Percentiles rank a stretch among this genome's conserved stretches.
Evolutionary conservation across 1,140 invertebrate species (phyloP).

Genomic region (Drosophila rufa): DNA sequence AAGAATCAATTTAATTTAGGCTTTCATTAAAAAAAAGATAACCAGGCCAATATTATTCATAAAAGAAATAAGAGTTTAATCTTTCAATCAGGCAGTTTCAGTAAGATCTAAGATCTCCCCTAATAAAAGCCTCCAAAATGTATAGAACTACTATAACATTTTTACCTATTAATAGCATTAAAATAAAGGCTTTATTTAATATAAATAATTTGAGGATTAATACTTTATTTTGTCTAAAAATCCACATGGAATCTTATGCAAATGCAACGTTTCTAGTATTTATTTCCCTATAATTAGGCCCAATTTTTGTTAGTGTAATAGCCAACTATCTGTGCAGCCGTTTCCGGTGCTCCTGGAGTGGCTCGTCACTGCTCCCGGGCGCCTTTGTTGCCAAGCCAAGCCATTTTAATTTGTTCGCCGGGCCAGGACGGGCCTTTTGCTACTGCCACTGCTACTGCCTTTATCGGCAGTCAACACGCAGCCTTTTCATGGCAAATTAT

Average conservation of each 20-base stretch:
- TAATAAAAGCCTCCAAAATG: too few species aligned
- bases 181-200: too few species aligned
- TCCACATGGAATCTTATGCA: not conserved
- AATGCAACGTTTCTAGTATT: not conserved
- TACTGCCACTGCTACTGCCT: slow-evolving; percentile 25
- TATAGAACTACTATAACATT: too few species aligned
- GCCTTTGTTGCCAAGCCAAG: slow-evolving; percentile 69
- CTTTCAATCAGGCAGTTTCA: too few species aligned
- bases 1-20: slow-evolving; percentile 9
- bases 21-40: not conserved
- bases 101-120: not conserved
- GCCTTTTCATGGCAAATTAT: slow-evolving; percentile 83
- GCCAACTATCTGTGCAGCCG: slow-evolving; percentile 66
- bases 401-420: slow-evolving; percentile 62
- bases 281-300: not conserved
- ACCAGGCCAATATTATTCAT: rapidly evolving
- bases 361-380: slow-evolving; percentile 40
- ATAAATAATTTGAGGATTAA: too few species aligned
- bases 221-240: not conserved
- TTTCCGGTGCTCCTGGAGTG: slow-evolving; percentile 20
- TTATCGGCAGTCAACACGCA: slow-evolving; percentile 83
- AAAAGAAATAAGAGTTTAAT: not conserved
- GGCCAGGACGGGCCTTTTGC: slow-evolving; percentile 56
- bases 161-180: too few species aligned
- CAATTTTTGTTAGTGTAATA: slow-evolving; percentile 11